phyloP scores from a whole-genome alignment of 2,888 invertebrate genomes.

The Rosalia funebris region DNA sequence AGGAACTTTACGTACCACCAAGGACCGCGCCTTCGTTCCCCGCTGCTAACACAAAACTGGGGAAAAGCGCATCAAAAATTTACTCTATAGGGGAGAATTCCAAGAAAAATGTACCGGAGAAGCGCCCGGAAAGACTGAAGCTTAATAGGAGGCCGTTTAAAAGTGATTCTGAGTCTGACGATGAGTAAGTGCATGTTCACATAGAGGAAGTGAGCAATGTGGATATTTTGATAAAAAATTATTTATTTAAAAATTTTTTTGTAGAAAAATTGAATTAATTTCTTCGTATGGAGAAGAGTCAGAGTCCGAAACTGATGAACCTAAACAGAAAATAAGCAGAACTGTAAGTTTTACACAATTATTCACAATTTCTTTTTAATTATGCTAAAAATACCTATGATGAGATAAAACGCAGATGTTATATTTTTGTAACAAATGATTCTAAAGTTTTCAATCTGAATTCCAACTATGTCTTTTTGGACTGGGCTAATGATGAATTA shows the following conservation, averaged over 20 bases:
- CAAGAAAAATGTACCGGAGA: slow-evolving; percentile 19
- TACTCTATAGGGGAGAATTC: slow-evolving; percentile 44
- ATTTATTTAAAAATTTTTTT: slow-evolving; percentile 41
- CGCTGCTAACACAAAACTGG: slow-evolving; percentile 31
- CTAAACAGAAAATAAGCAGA: slow-evolving; percentile 47
- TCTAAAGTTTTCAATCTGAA: slow-evolving; percentile 65
- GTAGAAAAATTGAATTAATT: slow-evolving; percentile 69
- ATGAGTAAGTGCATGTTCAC: slow-evolving; percentile 57
- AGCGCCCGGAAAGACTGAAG: slow-evolving; percentile 12
- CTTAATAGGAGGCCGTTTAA: slow-evolving; percentile 23
- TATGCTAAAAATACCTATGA: slow-evolving; percentile 29
- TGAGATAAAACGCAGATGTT: slow-evolving; percentile 36
- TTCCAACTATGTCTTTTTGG: slow-evolving; percentile 34
- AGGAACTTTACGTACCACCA: slow-evolving; percentile 49
- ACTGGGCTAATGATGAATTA: slow-evolving; percentile 61
- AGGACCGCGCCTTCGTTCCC: slow-evolving; percentile 51
- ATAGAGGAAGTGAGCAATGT: no score
- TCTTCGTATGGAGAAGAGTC: slow-evolving; percentile 68
- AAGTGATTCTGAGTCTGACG: slow-evolving; percentile 49
- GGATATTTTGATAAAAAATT: no score
- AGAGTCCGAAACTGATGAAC: slow-evolving; percentile 62
- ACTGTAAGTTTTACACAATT: slow-evolving; percentile 36
- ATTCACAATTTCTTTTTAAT: no score
- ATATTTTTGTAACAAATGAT: slow-evolving; percentile 42
- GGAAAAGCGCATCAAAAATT: slow-evolving; percentile 38